Conservation (phyloP, 2,888 invertebrate genomes). For the Cacoxenus indagator region DNA sequence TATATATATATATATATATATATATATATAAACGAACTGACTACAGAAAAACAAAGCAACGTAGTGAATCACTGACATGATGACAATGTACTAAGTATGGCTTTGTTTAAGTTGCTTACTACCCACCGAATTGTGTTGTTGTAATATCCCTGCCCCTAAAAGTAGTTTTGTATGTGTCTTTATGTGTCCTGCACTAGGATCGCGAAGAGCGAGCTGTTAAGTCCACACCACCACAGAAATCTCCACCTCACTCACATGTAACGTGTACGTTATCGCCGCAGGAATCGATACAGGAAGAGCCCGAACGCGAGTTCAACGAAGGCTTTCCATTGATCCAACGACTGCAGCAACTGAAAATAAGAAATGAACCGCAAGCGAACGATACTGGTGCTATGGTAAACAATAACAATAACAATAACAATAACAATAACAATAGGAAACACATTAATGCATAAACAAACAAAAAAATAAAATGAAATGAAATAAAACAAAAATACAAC, state of each 20-base stretch:
- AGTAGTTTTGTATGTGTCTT: constrained; percentile 70
- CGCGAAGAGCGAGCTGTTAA: constrained; percentile 73
- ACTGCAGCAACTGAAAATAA: constrained; percentile 81
- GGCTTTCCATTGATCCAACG: constrained; percentile 83
- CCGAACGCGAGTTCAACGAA: constrained; percentile 77
- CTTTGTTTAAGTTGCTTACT: constrained; percentile 40
- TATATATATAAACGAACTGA: not conserved
- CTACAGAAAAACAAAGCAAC: constrained; percentile 15
- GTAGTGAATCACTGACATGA: constrained; percentile 1
- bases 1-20: not conserved
- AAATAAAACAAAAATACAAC: not conserved
- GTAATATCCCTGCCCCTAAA: constrained; percentile 68
- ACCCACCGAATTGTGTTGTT: constrained; percentile 54
- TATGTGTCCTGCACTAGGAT: constrained; percentile 72
- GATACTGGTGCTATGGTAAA: constrained; percentile 61
- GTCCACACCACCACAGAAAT: constrained; percentile 69
- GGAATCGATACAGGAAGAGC: constrained; percentile 72
- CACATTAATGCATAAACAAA: not conserved
- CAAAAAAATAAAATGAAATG: not conserved
- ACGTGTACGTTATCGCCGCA: constrained; percentile 75
- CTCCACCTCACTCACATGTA: constrained; percentile 75
- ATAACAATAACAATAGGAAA: not conserved
- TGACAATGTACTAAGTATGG: too few species aligned
- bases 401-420: constrained; percentile 9
- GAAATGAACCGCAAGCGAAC: constrained; percentile 77